Conservation (phyloP, 2,797 vertebrate genomes). For the Peromyscus attwateri region DNA sequence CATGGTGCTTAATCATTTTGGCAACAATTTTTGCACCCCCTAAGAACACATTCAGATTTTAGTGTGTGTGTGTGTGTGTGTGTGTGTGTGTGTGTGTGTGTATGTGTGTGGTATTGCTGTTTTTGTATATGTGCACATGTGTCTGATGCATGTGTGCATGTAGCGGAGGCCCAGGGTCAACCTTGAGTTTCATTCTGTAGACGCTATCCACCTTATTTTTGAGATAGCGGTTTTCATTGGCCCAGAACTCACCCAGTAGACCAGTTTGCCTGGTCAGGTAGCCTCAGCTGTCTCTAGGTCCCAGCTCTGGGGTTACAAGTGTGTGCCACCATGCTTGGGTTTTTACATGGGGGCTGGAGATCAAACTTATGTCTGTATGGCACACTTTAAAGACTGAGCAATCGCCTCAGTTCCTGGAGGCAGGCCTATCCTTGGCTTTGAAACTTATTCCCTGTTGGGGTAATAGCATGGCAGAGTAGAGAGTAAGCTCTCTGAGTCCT, state of each 20-base stretch:
- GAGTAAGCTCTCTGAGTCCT: not conserved
- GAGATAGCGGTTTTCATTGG: not conserved
- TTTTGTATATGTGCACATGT: not conserved
- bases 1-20: slow-evolving; percentile 30
- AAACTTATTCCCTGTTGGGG: not conserved
- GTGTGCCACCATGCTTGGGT: not conserved
- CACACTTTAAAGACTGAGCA: not conserved
- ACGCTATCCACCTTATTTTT: not conserved
- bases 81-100: not conserved
- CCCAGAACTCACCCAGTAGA: not conserved
- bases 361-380: not conserved
- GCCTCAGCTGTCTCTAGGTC: not conserved
- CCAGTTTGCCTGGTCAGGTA: not conserved
- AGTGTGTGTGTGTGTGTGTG: not conserved
- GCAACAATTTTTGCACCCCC: not conserved
- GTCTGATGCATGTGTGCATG: not conserved
- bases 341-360: not conserved
- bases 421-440: slow-evolving; percentile 8
- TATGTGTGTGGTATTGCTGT: not conserved
- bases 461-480: not conserved
- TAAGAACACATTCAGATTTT: not conserved
- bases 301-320: not conserved
- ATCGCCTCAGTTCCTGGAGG: not conserved
- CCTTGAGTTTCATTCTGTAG: not conserved
- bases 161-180: not conserved